These are phyloP conservation scores for Rhombomys opimus DNA, from an alignment of 2,113 vertebrate genomes.

Conservation along the genomic window DNA sequence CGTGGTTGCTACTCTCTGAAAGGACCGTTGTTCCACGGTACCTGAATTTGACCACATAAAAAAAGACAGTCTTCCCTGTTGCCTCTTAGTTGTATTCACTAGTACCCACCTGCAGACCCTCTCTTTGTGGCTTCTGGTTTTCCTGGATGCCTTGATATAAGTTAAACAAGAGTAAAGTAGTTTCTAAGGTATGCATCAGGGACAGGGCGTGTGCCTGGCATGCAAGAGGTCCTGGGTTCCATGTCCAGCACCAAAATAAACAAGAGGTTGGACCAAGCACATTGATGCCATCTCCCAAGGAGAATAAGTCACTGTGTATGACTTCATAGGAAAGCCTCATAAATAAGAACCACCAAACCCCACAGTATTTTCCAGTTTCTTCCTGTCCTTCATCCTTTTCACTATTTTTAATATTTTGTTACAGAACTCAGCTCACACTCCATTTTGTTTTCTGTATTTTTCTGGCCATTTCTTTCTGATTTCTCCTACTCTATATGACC, in stretches of 20 bases:
- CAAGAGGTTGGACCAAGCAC: not conserved
- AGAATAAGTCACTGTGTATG: not conserved
- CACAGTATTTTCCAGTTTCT: not conserved
- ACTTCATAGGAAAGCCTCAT: not conserved
- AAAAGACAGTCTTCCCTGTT: not conserved
- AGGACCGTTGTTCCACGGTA: not conserved
- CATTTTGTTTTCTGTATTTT: not conserved
- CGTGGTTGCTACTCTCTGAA: slow-evolving; percentile 35
- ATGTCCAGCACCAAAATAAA: not conserved
- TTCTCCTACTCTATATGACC: not conserved
- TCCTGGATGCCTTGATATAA: not conserved
- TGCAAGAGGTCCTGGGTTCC: no score
- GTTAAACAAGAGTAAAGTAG: not conserved
- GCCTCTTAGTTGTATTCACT: not conserved
- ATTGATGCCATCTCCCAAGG: not conserved
- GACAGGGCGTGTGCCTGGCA: not conserved
- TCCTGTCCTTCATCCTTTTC: not conserved
- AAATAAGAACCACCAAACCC: slow-evolving; percentile 23
- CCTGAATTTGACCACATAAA: not conserved
- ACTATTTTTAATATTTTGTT: not conserved
- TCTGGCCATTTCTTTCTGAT: not conserved
- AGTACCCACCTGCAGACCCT: not conserved
- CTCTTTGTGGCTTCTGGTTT: not conserved
- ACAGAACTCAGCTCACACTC: not conserved
- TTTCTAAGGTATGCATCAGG: not conserved